Conservation (phyloP, 1,140 invertebrate genomes). For the Heliconius congener region DNA sequence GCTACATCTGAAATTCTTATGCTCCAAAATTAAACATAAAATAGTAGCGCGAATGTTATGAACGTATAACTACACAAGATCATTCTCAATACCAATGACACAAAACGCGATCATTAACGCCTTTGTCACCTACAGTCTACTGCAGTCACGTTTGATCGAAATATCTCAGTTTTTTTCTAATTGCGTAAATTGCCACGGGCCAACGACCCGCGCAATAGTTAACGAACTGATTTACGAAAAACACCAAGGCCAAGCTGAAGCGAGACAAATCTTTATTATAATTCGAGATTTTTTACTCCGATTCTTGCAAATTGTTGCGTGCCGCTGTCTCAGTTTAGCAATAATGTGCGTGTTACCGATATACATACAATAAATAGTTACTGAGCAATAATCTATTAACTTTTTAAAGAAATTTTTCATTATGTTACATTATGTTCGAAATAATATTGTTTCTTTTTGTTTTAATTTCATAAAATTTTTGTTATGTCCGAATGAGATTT, state of each 20-base stretch:
- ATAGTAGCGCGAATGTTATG: not conserved
- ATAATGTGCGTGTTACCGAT: constrained; percentile 61
- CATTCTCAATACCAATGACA: not conserved
- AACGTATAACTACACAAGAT: not conserved
- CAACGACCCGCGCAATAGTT: constrained; percentile 56
- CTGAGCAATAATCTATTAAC: constrained; percentile 35
- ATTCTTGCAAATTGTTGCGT: constrained; percentile 64
- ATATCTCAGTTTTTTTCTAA: not conserved
- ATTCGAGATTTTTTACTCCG: constrained; percentile 59
- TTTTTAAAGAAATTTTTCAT: constrained; percentile 27
- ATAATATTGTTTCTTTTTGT: not conserved
- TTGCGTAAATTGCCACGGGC: constrained; percentile 44
- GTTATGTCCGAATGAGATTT: not conserved
- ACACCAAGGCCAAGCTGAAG: constrained; percentile 61
- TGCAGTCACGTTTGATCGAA: constrained; percentile 1
- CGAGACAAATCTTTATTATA: constrained; percentile 75
- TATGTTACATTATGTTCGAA: not conserved
- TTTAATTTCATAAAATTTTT: not conserved
- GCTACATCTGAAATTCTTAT: too few relatives aligned
- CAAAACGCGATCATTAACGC: not conserved
- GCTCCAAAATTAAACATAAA: not conserved
- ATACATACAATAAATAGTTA: constrained; percentile 27
- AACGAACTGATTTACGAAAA: constrained; percentile 68
- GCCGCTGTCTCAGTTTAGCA: constrained; percentile 49
- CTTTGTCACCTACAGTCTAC: not conserved